Base-by-base conservation (phyloP, 2,797 vertebrate species). In the Sebastes oblongus region DNA sequence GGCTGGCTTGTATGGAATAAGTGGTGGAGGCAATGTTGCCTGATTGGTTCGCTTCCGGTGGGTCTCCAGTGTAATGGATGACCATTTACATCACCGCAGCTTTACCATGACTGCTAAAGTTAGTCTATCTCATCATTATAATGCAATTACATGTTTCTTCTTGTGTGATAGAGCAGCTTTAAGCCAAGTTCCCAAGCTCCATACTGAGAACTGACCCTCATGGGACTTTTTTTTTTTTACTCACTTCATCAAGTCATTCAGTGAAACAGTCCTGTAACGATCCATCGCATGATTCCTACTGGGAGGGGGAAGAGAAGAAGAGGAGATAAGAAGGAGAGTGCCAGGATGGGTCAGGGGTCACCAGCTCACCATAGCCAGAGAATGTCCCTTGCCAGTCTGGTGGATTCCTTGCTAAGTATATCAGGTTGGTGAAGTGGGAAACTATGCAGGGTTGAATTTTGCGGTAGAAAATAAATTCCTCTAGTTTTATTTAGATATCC, bases 381-480 rank as follows among this genome's bases (percentile, higher is more conserved):
- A 39, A 87, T 34, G 70, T 89, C 88, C 82, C 81, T 62, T 77
- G 72, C 66, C 85, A 80, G 68, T 74, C 8, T 1, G 29, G 7
- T 34, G 14, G 84, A 92, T 89, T 90, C 75, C 54, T 80, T 76
- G 72, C 89, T 88, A 86, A 82, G 69, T 89, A 89, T 90, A 87
- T 88, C 82, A 79, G 72, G 78, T 84, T 79, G 66, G 62, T 62
- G 39, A 73, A 78, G 81, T 85, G 78, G 86, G 81, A 88, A 88
- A 91, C 32, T 84, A 86, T 86, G 74, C 46, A 9, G 56, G 77
- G 68, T 60, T 86, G 50, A 75, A 84, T 75, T 64, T 67, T 84
- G 77, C 1, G 67, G 75, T 72, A 39, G 65, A 71, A 69, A 82
- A 81, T 3, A 50, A 66, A 89, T 83, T 83, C 70, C 72, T 75